Evolutionary conservation across 2,113 vertebrate species (phyloP).

Genomic region (Oreochromis aureus): DNA sequence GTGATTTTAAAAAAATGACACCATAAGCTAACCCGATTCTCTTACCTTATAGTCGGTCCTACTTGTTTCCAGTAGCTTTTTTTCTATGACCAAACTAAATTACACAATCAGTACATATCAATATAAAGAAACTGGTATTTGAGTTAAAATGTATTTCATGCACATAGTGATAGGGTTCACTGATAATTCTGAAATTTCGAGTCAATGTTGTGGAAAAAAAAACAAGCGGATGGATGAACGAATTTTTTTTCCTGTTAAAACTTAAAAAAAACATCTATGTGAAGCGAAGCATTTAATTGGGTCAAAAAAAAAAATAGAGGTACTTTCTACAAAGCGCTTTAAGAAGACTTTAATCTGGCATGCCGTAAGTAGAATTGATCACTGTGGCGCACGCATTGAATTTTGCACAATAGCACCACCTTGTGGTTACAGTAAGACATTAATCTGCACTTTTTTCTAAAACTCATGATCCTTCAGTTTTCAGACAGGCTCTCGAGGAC

Average conservation of each 20-base stretch:
- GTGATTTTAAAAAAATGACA: neutral
- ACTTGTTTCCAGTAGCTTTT: neutral
- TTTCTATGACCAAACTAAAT: neutral
- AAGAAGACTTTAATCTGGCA: neutral
- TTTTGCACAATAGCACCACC: neutral
- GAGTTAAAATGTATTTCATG: neutral
- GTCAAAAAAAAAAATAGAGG: neutral
- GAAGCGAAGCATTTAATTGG: neutral
- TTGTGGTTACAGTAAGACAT: neutral
- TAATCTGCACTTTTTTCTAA: neutral
- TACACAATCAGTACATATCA: neutral
- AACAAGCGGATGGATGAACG: neutral
- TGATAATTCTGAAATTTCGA: neutral
- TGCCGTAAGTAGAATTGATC: neutral
- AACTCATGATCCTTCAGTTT: neutral
- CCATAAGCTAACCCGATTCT: neutral
- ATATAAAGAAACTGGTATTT: neutral
- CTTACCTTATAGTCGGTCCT: neutral
- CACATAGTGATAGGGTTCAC: neutral
- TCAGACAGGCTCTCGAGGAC: neutral
- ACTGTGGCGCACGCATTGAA: neutral
- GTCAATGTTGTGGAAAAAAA: neutral
- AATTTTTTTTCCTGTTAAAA: neutral
- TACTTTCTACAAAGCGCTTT: neutral
- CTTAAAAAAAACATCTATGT: neutral